phyloP scores from a whole-genome alignment of 2,888 invertebrate genomes.

The Hartigia nigra region DNA sequence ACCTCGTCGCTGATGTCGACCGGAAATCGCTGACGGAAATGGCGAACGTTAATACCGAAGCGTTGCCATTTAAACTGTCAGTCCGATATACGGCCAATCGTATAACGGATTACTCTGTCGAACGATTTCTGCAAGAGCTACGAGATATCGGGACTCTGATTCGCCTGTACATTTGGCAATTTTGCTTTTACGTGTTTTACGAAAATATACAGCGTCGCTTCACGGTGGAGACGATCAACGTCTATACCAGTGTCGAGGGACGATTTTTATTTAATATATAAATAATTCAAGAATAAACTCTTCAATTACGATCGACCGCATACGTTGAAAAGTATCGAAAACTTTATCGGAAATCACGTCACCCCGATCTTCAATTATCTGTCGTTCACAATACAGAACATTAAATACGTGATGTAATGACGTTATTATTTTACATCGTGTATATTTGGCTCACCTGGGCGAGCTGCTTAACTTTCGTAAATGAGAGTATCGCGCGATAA shows the following conservation, averaged over 20 bases:
- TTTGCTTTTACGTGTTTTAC: background rate
- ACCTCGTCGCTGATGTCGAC: slow-evolving; percentile 38
- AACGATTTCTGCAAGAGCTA: background rate
- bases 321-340: background rate
- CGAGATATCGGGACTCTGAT: background rate
- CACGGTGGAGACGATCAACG: too few relatives aligned
- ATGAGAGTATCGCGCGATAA: background rate
- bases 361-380: too few relatives aligned
- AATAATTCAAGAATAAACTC: background rate
- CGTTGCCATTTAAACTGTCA: background rate
- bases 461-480: background rate
- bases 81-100: background rate
- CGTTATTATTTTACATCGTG: background rate
- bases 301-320: background rate
- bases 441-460: background rate
- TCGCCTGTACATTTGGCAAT: background rate
- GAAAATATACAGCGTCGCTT: background rate
- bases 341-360: too few relatives aligned
- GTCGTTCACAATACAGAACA: too few relatives aligned
- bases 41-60: background rate
- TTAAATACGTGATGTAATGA: background rate
- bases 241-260: too few relatives aligned
- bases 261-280: too few relatives aligned
- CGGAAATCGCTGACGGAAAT: slow-evolving; percentile 41
- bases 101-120: background rate